Percentiles rank a stretch among this genome's conserved stretches.
Conservation (phyloP, 1,140 invertebrate genomes). For the Mizuhopecten yessoensis region DNA sequence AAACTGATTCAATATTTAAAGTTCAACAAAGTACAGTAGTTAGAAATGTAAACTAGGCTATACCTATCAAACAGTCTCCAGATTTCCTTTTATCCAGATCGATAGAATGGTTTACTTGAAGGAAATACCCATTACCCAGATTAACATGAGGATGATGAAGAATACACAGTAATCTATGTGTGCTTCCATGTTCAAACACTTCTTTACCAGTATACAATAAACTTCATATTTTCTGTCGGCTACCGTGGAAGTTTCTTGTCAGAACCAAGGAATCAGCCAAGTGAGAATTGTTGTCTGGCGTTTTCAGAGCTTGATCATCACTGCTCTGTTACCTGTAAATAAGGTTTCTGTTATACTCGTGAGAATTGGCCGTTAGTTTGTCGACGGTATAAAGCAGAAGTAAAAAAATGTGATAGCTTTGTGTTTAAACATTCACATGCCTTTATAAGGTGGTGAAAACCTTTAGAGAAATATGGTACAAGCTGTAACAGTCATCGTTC, state of each 20-base stretch:
- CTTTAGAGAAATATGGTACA: neutral
- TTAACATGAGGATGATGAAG: neutral
- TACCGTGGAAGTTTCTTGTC: neutral
- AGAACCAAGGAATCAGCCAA: neutral
- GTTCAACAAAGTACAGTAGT: neutral
- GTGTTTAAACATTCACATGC: neutral
- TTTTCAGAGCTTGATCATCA: neutral
- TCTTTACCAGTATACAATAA: neutral
- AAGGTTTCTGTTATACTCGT: neutral
- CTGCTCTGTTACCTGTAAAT: conserved; percentile 17
- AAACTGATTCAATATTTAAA: conserved; percentile 18
- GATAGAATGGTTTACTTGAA: neutral
- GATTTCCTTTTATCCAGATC: neutral
- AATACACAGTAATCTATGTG: neutral
- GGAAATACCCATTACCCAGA: neutral
- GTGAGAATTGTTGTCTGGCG: neutral
- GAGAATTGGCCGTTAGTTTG: conserved; percentile 13
- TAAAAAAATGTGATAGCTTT: too few relatives aligned
- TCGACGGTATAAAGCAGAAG: neutral
- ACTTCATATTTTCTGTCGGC: neutral
- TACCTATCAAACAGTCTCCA: conserved; percentile 9
- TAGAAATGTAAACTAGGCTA: neutral
- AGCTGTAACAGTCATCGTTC: neutral
- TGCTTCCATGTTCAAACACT: neutral
- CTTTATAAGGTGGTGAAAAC: neutral